phyloP scores from a whole-genome alignment of 2,797 vertebrate species.

The Periparus ater region DNA sequence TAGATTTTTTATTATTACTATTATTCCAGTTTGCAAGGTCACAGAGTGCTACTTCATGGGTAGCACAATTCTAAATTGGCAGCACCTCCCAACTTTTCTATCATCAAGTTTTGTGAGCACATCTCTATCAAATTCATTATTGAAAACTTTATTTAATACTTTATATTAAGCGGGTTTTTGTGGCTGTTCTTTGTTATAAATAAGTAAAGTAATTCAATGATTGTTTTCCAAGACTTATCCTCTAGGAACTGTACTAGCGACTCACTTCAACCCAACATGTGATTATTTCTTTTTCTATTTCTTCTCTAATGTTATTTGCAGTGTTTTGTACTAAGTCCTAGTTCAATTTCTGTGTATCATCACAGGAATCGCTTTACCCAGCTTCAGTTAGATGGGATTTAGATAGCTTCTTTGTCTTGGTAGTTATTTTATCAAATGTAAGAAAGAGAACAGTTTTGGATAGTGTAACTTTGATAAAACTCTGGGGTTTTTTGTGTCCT shows the following conservation, averaged over 20 bases:
- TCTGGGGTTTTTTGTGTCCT: neutral
- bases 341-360: neutral
- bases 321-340: neutral
- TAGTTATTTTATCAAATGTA: neutral
- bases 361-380: neutral
- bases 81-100: neutral
- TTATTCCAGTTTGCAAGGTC: neutral
- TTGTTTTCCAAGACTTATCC: neutral
- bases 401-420: neutral
- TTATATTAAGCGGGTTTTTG: neutral
- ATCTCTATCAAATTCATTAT: neutral
- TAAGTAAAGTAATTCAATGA: neutral
- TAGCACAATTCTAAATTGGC: neutral
- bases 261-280: neutral
- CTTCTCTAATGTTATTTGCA: neutral
- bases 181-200: neutral
- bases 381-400: neutral
- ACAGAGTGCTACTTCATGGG: neutral
- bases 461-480: neutral
- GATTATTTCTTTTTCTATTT: neutral
- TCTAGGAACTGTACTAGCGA: neutral
- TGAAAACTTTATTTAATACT: neutral
- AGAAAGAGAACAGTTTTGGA: neutral
- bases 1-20: constrained; percentile 25
- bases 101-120: neutral